Base-by-base conservation (phyloP, 2,888 invertebrate genomes). In the Rhorus exstirpatorius region DNA sequence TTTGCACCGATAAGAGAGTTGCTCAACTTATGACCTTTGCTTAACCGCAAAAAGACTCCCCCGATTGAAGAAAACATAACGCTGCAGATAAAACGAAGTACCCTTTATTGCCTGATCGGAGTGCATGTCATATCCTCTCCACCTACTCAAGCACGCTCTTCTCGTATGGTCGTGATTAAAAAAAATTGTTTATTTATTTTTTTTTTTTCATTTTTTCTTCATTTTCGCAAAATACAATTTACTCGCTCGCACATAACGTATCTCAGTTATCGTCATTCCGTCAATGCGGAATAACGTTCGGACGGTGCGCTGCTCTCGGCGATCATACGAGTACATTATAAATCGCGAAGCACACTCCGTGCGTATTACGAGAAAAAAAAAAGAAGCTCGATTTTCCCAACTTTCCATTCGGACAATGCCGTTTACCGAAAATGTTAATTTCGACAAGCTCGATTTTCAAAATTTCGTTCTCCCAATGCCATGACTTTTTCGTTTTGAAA, bases 11-110 rank as follows among this genome's bases (percentile, higher is more conserved):
- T 90, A 90, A 90, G 77, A 87, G 77, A 81, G 85, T 87, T 89
- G 88, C 89, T 90, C 88, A 90, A 90, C 90, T 90, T 89, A 86
- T 90, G 90, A 90, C 90, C 90, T 90, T 90, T 90, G 87, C 88
- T 89, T 88, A 87, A 89, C 82, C 79, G 83, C 86, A 86, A 83
- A 81, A 84, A 84, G 85, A 35, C 31, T 14, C 83, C 72, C 71
- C 60, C 78, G 80, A 74, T 80, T 86, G 81, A 86, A 89, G 87
- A 89, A 89, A 89, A 89, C 89, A 89, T 61, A 21, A 74, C 51
- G 44, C 14, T 24, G 21, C 79, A 79, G 81, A 85, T 88, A 76
- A 55, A 81, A 67, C 65, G 35, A 46, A 51, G 26, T 75, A 70
- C 65, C 38, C 75, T n/a, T 65, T 55, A 67, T 61, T 75, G 4